Evolutionary conservation across 1,140 invertebrate genomes (phyloP).

Genomic region (Euura saliciscinereae): DNA sequence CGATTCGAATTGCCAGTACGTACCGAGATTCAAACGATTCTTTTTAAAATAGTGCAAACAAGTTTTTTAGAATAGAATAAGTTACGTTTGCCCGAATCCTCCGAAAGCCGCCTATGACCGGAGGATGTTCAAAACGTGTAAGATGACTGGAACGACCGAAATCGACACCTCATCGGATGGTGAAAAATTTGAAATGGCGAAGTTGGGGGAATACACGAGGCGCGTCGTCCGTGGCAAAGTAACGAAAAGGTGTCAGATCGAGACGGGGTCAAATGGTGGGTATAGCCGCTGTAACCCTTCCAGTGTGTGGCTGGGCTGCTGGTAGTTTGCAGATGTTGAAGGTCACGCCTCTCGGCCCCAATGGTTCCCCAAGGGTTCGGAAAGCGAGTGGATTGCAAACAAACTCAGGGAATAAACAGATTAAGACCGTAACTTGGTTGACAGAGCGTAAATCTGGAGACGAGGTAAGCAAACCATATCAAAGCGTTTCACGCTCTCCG

Average conservation of each 20-base stretch:
- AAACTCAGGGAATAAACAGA: not conserved
- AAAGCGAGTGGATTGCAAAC: not conserved
- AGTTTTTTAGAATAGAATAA: no score
- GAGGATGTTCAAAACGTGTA: no score
- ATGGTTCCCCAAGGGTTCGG: not conserved
- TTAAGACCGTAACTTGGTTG: constrained; percentile 1
- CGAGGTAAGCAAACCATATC: not conserved
- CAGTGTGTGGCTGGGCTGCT: not conserved
- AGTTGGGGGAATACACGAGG: no score
- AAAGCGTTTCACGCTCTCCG: no score
- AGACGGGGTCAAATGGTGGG: not conserved
- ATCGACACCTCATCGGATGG: no score
- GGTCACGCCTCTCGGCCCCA: not conserved
- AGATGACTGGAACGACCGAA: no score
- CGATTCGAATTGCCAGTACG: no score
- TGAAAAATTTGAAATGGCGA: no score
- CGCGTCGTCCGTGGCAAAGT: not conserved
- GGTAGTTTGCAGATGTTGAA: not conserved
- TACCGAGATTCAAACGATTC: no score
- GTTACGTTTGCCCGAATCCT: no score
- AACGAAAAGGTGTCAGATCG: not conserved
- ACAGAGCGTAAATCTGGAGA: not conserved
- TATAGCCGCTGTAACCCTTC: not conserved
- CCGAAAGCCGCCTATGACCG: no score
- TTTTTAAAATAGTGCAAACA: no score